Percentiles rank a stretch among this genome's conserved stretches.
phyloP scores from a whole-genome alignment of 92 coral and sea anemone genomes.

The Desmophyllum pertusum region DNA sequence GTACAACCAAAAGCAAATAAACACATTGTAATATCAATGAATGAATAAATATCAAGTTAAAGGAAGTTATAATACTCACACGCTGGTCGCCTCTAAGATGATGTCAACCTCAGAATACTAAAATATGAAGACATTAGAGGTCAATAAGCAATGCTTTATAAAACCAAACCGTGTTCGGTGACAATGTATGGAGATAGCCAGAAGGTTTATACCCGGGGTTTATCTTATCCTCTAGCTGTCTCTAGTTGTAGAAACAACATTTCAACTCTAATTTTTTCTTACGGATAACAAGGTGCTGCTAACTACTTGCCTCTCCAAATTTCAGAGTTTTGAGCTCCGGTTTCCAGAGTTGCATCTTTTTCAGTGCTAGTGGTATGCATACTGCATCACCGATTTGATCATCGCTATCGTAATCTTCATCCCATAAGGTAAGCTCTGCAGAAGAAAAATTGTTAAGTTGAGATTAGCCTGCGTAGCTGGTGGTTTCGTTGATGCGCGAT shows the following conservation, averaged over 20 bases:
- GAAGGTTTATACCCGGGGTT: too few relatives aligned
- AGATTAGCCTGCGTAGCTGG: too few relatives aligned
- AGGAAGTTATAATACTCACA: conserved; percentile 29
- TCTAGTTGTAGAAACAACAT: not conserved
- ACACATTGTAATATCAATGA: too few relatives aligned
- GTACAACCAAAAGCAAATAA: too few relatives aligned
- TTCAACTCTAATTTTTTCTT: not conserved
- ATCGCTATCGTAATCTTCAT: conserved; percentile 45
- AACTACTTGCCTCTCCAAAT: conserved; percentile 40
- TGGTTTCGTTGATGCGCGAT: too few relatives aligned
- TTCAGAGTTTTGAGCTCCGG: conserved; percentile 27
- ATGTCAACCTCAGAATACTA: conserved; percentile 46
- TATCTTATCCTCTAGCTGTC: not conserved
- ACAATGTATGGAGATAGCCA: too few relatives aligned
- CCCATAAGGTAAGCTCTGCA: conserved; percentile 53
- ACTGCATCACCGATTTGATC: conserved; percentile 47
- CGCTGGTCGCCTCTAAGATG: conserved; percentile 19
- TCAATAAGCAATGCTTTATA: too few relatives aligned
- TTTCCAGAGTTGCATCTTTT: conserved; percentile 11
- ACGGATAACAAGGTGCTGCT: not conserved
- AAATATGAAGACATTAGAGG: not conserved
- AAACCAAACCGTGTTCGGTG: too few relatives aligned
- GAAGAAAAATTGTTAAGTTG: not conserved
- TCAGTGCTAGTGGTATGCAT: conserved; percentile 5
- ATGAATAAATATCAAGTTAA: too few relatives aligned